Conservation (phyloP, 2,888 invertebrate species). For the Diadromus collaris region DNA sequence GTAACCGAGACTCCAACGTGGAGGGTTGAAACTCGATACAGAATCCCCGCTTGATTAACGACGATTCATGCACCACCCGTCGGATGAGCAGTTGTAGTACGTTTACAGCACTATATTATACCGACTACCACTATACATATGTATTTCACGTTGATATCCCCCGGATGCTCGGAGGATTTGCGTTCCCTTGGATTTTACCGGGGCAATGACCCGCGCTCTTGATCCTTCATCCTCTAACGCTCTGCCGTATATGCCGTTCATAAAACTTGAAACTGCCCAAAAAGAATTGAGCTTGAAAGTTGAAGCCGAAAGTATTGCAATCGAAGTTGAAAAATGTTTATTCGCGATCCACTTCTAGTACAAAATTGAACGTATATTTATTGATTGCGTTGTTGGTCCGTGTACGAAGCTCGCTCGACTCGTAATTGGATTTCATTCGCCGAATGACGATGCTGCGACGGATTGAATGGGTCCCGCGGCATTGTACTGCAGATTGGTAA, state of each 20-base stretch:
- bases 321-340: background rate
- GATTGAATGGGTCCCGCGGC: background rate
- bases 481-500: background rate
- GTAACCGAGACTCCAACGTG: constrained; percentile 53
- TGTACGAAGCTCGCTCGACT: background rate
- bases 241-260: background rate
- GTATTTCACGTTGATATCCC: constrained; percentile 41
- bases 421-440: background rate
- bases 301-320: background rate
- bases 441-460: background rate
- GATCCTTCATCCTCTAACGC: constrained; percentile 8
- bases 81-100: constrained; percentile 66
- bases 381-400: background rate
- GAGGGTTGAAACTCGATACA: constrained; percentile 78
- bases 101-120: constrained; percentile 51
- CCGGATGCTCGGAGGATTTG: constrained; percentile 70
- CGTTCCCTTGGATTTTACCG: constrained; percentile 73
- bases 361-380: background rate
- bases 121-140: constrained; percentile 39
- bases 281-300: background rate
- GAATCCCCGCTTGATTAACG: constrained; percentile 78
- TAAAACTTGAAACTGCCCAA: background rate
- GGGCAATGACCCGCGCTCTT: constrained; percentile 69
- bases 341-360: background rate
- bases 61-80: constrained; percentile 74